These are phyloP conservation scores for Heliconius congener DNA, from an alignment of 1,140 invertebrate genomes.

Conservation along the genomic window DNA sequence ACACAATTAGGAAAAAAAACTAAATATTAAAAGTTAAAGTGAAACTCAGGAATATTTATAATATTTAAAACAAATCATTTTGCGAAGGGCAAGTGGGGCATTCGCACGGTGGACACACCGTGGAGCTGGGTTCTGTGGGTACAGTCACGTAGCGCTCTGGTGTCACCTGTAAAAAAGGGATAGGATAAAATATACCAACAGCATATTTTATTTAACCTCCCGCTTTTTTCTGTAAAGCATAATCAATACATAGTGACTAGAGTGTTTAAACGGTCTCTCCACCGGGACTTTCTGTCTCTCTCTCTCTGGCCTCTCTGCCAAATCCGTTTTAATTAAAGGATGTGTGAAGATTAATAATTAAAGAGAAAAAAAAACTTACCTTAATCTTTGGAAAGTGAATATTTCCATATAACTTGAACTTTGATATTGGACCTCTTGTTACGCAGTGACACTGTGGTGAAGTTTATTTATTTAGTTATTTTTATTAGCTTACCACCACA, in stretches of 20 bases:
- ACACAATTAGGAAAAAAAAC: too few relatives aligned
- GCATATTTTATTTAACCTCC: too few relatives aligned
- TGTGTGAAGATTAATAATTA: too few relatives aligned
- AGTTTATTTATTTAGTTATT: too few relatives aligned
- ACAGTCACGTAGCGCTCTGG: conserved; percentile 46
- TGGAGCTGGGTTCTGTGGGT: conserved; percentile 43
- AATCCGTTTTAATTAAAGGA: too few relatives aligned
- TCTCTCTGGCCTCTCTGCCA: too few relatives aligned
- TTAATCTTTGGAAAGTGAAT: conserved; percentile 64
- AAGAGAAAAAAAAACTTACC: conserved; percentile 39
- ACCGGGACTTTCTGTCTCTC: too few relatives aligned
- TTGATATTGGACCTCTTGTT: conserved; percentile 56
- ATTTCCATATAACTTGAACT: conserved; percentile 62
- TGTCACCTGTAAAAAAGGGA: conserved; percentile 39
- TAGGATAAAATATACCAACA: neutral
- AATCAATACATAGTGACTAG: too few relatives aligned
- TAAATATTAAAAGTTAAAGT: neutral
- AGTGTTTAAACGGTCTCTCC: too few relatives aligned
- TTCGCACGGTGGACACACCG: conserved; percentile 53
- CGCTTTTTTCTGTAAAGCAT: too few relatives aligned
- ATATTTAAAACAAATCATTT: conserved; percentile 13
- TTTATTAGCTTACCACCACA: too few relatives aligned
- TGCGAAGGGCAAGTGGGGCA: conserved; percentile 32
- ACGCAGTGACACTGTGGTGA: conserved; percentile 60
- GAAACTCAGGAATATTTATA: neutral